phyloP scores from a whole-genome alignment of 2,888 invertebrate genomes.

The Agriopis leucophaearia region DNA sequence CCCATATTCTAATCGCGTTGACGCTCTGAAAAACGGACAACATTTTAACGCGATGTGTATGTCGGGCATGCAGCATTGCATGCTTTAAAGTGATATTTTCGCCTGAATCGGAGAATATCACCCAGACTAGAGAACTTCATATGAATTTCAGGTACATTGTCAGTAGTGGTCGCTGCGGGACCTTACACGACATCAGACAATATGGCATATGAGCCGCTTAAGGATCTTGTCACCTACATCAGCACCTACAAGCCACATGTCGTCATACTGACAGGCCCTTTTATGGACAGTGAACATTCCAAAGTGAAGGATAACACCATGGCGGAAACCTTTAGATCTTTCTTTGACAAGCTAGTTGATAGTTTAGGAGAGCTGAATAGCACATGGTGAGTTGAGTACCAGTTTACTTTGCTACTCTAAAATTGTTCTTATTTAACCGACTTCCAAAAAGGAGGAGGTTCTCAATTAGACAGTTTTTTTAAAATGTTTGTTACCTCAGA shows the following conservation, averaged over 20 bases:
- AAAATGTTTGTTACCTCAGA: no score
- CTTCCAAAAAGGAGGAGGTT: no score
- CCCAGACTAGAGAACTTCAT: background rate
- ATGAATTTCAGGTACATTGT: slow-evolving; percentile 80
- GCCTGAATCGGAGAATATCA: no score
- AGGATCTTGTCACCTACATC: slow-evolving; percentile 91
- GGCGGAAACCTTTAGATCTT: slow-evolving; percentile 89
- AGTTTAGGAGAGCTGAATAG: slow-evolving; percentile 87
- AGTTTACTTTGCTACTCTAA: no score
- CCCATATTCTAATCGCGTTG: no score
- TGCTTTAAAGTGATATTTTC: no score
- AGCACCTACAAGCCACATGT: slow-evolving; percentile 91
- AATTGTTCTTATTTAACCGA: no score
- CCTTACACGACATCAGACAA: slow-evolving; percentile 94
- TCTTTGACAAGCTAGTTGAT: slow-evolving; percentile 90
- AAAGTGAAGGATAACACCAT: slow-evolving; percentile 87
- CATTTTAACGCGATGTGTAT: no score
- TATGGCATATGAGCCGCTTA: slow-evolving; percentile 92
- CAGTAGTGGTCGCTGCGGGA: slow-evolving; percentile 92
- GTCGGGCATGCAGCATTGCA: no score
- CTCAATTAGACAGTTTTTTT: no score
- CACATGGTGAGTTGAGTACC: slow-evolving; percentile 77
- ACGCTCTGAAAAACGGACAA: no score
- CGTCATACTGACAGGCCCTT: slow-evolving; percentile 94
- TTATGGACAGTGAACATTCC: slow-evolving; percentile 90